Base-by-base conservation (phyloP, 2,113 vertebrate species). In the Silurus glanis region DNA sequence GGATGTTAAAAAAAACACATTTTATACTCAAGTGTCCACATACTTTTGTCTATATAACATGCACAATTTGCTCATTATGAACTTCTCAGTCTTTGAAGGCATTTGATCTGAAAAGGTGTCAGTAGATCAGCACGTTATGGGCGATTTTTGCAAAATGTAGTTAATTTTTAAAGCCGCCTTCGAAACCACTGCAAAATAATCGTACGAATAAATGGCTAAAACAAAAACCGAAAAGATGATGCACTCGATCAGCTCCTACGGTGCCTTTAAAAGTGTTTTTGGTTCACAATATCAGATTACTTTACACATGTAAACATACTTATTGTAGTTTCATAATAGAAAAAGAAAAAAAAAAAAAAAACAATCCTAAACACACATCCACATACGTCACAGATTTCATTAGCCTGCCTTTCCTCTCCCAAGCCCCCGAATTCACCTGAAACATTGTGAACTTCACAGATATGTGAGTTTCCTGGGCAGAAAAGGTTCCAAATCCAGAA, bases 401-500 rank as follows among this genome's bases (percentile, higher is more conserved):
- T 28, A 64, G 49, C 49, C 53, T 88, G 72, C 47, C 47, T 56
- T 55, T 51, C 17, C 72, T 76, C 21, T 80, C 64, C 23, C 71
- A 7, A 23, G 58, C 4, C 47, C 9, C 37, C 3, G 37, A 37
- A 49, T 74, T 72, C 61, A 74, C 10, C 28, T 45, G 6, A 80
- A 80, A 76, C 59, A 75, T 69, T 71, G 45, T 23, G 45, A 64
- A 51, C 21, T 19, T 79, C 53, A 28, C 84, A 84, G 82, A 86
- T 89, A 86, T 84, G 87, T 83, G 87, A 88, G 81, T 47, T 56
- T 86, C 51, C 6, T 80, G 14, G 49, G 25, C 19, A 55, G 37
- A 10, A 45, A 56, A 61, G 28, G 13, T 76, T 45, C 9, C 21
- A 47, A 81, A 86, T 53, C 84, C 80, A 88, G 80, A 86, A 51